Evolutionary conservation across 2,113 vertebrate species (phyloP), one percentile per base, ranked within the genome.

Genomic region (Oriolus oriolus): DNA sequence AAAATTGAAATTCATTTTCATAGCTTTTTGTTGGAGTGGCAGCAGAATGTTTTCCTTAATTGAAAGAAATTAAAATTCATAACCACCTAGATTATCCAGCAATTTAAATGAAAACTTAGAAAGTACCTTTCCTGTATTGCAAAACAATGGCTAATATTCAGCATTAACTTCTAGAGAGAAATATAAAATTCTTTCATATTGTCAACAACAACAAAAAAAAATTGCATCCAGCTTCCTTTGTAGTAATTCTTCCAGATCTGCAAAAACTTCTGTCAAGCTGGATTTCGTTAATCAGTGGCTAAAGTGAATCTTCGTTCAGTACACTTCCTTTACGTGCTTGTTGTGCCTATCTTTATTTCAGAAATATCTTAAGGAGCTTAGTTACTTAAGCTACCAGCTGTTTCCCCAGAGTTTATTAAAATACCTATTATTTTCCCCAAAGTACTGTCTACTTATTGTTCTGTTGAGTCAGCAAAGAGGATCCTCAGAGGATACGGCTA

Each of bases 401-500:
- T 74, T 87, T 3, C 41, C n/a, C 19, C 14, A 27, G 60, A 75
- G 6, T 45, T n/a, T 23, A 61, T 35, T n/a, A 45, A 90, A 86
- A 73, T 42, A 1, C 16, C 0, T 33, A 30, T 28, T 50, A 19
- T 52, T 71, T 78, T 84, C 69, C 31, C 35, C 35, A 22, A 78
- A 65, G 3, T 77, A 35, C 20, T 59, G 11, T 47, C 28, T 73
- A 26, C 5, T 71, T 52, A 52, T 53, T 68, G 19, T n/a, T 33
- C 39, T 47, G 4, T 16, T 70, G 57, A 90, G 59, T 57, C 33
- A 50, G 35, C 27, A 68, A 49, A 60, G 41, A n/a, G 6, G 59
- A 27, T 31, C 18, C 1, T 1, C 37, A 68, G 35, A 65, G 26
- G 26, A 45, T 13, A 21, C 1, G 3, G n/a, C n/a, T 54, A 8